Base-by-base conservation (phyloP, 1,140 invertebrate genomes). In the Metopolophium dirhodum region DNA sequence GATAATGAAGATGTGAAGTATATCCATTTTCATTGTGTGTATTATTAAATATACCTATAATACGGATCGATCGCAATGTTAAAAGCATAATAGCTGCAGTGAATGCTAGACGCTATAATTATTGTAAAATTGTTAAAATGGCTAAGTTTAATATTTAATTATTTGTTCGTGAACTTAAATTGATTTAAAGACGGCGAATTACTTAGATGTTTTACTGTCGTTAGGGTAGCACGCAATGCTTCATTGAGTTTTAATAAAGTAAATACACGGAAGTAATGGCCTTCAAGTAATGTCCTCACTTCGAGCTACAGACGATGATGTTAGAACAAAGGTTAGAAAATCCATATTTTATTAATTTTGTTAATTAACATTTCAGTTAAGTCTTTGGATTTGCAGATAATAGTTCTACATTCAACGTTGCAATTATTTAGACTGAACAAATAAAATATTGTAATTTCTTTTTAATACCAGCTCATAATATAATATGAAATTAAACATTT, bases 221-320 rank as follows among this genome's bases (percentile, higher is more conserved):
- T 54, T 26, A 37, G 51, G 51, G n/a, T 41, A 23, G n/a, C 88
- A 26, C 51, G 35, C 51, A 26, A 89, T 57, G 35, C 49, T 90
- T 57, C 49, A 57, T 90, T 90, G 88, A 54, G 51, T 90, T 90
- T 90, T 90, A 90, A 90, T 41, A 90, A 90, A 90, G 88, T 89
- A 57, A 90, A 57, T 45, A 90, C 23, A 90, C 88, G n/a, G 51
- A 57, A 90, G 49, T 90, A 41, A 90, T 41, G 35, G 88, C 9
- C 51, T 57, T 54, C 49, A 9, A 41, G 41, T 41, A 41, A 35
- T 20, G 61, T 1, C 11, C 9, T 68, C 30, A 68, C 30, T 30
- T 77, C 18, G 22, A 37, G 86, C 20, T 88, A 51, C n/a, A 41
- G 51, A 49, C 26, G n/a, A 57, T 41, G 35, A 57, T 23, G 9